A percentile compares a stretch with the other conserved stretches of the same genome.
These are phyloP conservation scores for Chionoecetes opilio DNA, from an alignment of 1,140 invertebrate species.

Conservation along the genomic window DNA sequence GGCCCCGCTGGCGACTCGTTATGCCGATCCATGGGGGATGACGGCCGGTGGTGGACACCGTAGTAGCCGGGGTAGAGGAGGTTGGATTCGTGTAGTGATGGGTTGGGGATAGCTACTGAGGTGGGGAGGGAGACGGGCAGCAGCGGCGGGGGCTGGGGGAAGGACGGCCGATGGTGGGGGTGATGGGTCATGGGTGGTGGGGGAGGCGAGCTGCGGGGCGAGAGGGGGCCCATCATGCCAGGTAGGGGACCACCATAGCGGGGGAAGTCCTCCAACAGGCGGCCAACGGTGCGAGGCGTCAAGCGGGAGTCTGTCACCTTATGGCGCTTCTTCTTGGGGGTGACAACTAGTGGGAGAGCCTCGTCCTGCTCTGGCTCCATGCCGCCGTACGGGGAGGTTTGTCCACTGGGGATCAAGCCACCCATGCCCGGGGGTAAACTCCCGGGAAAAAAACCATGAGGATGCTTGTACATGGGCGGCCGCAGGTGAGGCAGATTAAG, in stretches of 20 bases:
- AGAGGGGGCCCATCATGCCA: conserved; percentile 78
- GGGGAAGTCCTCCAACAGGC: conserved; percentile 89
- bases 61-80: conserved; percentile 92
- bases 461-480: conserved; percentile 82
- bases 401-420: conserved; percentile 71
- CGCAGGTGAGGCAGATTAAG: conserved; percentile 83
- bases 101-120: conserved; percentile 97
- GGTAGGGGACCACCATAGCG: conserved; percentile 83
- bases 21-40: conserved; percentile 81
- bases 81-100: conserved; percentile 96
- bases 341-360: conserved; percentile 95
- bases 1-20: conserved; percentile 80
- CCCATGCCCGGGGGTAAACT: conserved; percentile 80
- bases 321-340: conserved; percentile 97
- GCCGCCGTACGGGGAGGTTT: conserved; percentile 79
- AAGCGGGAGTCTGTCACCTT: conserved; percentile 98
- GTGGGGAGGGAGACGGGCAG: conserved; percentile 94
- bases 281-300: conserved; percentile 94
- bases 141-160: conserved; percentile 87
- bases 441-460: conserved; percentile 77
- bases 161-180: conserved; percentile 95
- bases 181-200: conserved; percentile 95
- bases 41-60: conserved; percentile 77
- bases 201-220: conserved; percentile 90
- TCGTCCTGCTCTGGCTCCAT: conserved; percentile 90